These are phyloP conservation scores for Drosophila nigrodunni DNA, from an alignment of 1,140 invertebrate species.

Conservation along the genomic window DNA sequence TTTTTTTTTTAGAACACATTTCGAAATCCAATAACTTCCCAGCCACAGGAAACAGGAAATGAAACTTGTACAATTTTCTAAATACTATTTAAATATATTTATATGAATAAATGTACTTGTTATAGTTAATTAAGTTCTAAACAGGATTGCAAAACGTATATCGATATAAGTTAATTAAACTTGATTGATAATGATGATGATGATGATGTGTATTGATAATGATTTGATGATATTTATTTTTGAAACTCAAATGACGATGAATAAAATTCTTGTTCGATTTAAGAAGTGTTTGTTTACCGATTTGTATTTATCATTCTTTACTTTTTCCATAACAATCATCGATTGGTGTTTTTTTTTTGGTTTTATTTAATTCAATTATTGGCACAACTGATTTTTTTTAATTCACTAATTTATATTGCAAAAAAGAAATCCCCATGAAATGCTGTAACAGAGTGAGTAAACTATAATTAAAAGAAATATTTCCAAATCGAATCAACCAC, in stretches of 20 bases:
- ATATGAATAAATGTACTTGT: slow-evolving; percentile 7
- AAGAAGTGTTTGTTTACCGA: slow-evolving; percentile 23
- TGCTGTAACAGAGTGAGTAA: slow-evolving; percentile 54
- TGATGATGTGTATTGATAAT: slow-evolving; percentile 45
- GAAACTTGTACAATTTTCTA: background rate
- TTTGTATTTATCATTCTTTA: slow-evolving; percentile 6
- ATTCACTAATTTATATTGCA: slow-evolving; percentile 42
- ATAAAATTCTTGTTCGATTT: slow-evolving; percentile 47
- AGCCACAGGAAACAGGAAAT: slow-evolving; percentile 6
- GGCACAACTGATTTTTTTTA: slow-evolving; percentile 25
- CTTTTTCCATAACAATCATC: background rate
- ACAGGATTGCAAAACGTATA: slow-evolving; percentile 16
- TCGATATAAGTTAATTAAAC: background rate
- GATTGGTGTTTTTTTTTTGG: slow-evolving; percentile 12
- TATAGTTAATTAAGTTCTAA: slow-evolving; percentile 17
- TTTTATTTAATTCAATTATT: slow-evolving; percentile 18
- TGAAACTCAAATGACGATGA: slow-evolving; percentile 26
- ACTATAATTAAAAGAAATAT: slow-evolving; percentile 20
- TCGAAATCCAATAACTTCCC: slow-evolving; percentile 1
- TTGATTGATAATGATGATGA: slow-evolving; percentile 24
- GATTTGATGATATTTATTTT: slow-evolving; percentile 26
- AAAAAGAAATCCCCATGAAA: slow-evolving; percentile 40
- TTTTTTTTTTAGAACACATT: slow-evolving; percentile 7
- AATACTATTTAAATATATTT: background rate
- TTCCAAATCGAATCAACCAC: background rate